Evolutionary conservation across 2,797 vertebrate genomes (phyloP).

Genomic region (Limnodromus scolopaceus): DNA sequence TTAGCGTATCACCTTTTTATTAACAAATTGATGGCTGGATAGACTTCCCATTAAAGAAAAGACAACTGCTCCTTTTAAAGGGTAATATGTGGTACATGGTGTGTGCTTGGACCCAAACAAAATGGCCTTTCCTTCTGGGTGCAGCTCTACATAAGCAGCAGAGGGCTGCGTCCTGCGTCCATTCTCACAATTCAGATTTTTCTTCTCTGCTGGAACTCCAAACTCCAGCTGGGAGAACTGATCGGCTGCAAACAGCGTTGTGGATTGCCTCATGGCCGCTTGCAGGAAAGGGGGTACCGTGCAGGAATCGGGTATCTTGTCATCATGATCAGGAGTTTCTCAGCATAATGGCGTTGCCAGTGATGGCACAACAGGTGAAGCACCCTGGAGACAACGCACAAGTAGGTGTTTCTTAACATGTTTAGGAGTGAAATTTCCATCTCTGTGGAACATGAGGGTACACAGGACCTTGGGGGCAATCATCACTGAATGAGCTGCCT

Average conservation of each 20-base stretch:
- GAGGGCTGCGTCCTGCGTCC: not conserved
- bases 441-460: not conserved
- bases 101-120: accelerated
- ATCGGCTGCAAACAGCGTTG: accelerated
- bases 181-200: not conserved
- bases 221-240: not conserved
- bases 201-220: not conserved
- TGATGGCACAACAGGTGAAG: not conserved
- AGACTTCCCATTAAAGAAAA: slow-evolving; percentile 16
- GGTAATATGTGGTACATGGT: accelerated
- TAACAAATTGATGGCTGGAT: slow-evolving; percentile 50
- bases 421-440: not conserved
- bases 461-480: not conserved
- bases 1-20: slow-evolving; percentile 51
- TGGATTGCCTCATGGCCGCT: not conserved
- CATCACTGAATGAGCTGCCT: not conserved
- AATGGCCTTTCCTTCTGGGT: not conserved
- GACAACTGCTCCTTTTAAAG: not conserved
- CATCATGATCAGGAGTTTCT: not conserved
- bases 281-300: not conserved
- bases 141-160: not conserved
- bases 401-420: not conserved
- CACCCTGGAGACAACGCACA: not conserved
- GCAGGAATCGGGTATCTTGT: not conserved
- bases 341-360: accelerated